These are phyloP conservation scores for Drosophila pallidifrons DNA, from an alignment of 1,140 invertebrate genomes.

Conservation along the genomic window DNA sequence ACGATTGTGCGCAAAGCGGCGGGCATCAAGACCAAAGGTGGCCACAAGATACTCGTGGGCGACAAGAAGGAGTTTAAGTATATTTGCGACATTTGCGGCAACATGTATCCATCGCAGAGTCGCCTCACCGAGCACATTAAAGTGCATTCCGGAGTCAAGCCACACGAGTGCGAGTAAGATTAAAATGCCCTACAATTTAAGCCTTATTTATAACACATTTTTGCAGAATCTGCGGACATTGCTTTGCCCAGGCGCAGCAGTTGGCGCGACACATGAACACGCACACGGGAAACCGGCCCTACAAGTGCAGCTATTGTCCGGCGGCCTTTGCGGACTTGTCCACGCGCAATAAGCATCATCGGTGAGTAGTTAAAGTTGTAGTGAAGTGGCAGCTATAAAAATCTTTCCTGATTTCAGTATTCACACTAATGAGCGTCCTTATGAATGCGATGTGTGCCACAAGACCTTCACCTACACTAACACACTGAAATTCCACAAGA, in stretches of 20 bases:
- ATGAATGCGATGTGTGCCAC: conserved; percentile 87
- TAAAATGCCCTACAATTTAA: not conserved
- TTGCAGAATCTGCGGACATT: conserved; percentile 77
- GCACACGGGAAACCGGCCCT: conserved; percentile 86
- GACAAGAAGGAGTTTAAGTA: conserved; percentile 78
- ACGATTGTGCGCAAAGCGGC: conserved; percentile 46
- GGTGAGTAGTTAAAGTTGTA: conserved; percentile 50
- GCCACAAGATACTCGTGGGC: conserved; percentile 68
- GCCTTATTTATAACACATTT: not conserved
- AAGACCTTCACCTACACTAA: conserved; percentile 87
- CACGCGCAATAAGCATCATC: conserved; percentile 87
- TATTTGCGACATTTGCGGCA: conserved; percentile 83
- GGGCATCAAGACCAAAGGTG: conserved; percentile 69
- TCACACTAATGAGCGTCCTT: conserved; percentile 87
- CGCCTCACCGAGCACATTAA: conserved; percentile 84
- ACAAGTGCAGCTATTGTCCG: conserved; percentile 90
- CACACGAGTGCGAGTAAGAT: conserved; percentile 82
- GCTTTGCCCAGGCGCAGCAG: conserved; percentile 78
- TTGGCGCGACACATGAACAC: conserved; percentile 82
- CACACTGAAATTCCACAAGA: conserved; percentile 82
- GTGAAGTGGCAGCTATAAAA: too few species aligned
- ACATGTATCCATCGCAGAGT: conserved; percentile 81
- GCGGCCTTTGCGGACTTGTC: conserved; percentile 89
- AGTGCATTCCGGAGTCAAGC: conserved; percentile 78
- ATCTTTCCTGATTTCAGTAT: conserved; percentile 75